Evolutionary conservation across 2,113 vertebrate species (phyloP).

Genomic region (Nesogale talazaci): DNA sequence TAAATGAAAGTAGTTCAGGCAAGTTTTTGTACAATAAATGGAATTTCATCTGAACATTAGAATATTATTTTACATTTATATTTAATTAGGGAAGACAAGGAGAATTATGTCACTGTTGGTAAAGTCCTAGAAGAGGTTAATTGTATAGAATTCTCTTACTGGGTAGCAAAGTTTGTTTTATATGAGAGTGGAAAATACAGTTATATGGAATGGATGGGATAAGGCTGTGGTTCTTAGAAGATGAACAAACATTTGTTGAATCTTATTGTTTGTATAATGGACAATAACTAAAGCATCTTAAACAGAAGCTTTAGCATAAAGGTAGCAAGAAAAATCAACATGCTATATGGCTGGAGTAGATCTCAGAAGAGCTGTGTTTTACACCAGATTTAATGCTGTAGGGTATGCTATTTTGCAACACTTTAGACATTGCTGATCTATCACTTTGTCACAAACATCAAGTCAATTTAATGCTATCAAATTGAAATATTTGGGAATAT

Average conservation of each 20-base stretch:
- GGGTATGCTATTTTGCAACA: not conserved
- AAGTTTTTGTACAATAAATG: not conserved
- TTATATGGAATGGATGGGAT: not conserved
- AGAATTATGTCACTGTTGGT: not conserved
- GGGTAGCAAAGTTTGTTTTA: not conserved
- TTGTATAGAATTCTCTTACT: not conserved
- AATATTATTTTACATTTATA: conserved; percentile 14
- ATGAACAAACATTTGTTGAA: not conserved
- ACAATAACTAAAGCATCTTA: not conserved
- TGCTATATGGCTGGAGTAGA: not conserved
- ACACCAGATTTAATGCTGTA: not conserved
- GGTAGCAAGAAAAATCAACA: not conserved
- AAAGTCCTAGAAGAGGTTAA: not conserved
- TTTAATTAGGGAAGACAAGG: not conserved
- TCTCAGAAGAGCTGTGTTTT: not conserved
- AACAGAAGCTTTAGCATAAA: not conserved
- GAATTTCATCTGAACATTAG: not conserved
- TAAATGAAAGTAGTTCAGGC: not conserved
- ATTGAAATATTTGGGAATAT: not conserved
- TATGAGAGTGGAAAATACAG: not conserved
- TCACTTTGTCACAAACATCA: not conserved
- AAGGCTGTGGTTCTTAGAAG: not conserved
- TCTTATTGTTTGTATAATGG: not conserved
- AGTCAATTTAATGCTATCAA: not conserved
- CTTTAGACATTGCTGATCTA: not conserved